phyloP scores from a whole-genome alignment of 2,888 invertebrate genomes.

The Meliscaeva auricollis region DNA sequence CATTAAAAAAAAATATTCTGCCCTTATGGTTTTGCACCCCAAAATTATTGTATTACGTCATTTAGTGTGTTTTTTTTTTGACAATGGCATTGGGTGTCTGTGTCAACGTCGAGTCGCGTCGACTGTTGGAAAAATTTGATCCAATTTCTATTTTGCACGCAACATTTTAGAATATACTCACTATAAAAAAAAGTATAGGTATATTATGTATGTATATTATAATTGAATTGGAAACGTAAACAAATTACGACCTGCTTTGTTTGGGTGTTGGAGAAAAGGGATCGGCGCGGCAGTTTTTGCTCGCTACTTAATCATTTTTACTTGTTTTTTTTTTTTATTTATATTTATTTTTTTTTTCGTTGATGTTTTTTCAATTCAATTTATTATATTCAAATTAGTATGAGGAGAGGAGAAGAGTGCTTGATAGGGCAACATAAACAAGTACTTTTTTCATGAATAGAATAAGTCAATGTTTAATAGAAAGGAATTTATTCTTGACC shows the following conservation, averaged over 20 bases:
- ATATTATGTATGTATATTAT: neutral
- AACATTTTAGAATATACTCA: neutral
- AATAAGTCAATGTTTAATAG: too few relatives aligned
- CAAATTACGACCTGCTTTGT: constrained; percentile 30
- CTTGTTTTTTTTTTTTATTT: neutral
- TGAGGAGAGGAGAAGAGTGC: neutral
- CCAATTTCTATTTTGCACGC: constrained; percentile 21
- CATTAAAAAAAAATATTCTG: neutral
- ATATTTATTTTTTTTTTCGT: neutral
- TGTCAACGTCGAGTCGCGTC: constrained; percentile 6
- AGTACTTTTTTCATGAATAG: too few relatives aligned
- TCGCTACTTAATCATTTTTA: constrained; percentile 19
- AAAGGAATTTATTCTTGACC: too few relatives aligned
- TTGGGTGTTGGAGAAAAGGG: constrained; percentile 23
- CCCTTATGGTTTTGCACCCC: constrained; percentile 18
- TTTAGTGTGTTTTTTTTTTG: neutral
- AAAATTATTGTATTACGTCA: constrained; percentile 19
- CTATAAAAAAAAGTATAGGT: too few relatives aligned
- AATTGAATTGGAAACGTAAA: constrained; percentile 49
- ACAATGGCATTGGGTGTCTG: constrained; percentile 9
- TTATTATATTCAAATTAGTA: neutral
- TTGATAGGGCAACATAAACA: too few relatives aligned
- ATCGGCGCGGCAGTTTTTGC: neutral
- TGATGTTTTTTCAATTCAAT: constrained; percentile 1
- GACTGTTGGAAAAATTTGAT: constrained; percentile 4